Evolutionary conservation across 2,113 vertebrate genomes (phyloP), one percentile per base, ranked within the genome.

Genomic region (Nothobranchius furzeri): DNA sequence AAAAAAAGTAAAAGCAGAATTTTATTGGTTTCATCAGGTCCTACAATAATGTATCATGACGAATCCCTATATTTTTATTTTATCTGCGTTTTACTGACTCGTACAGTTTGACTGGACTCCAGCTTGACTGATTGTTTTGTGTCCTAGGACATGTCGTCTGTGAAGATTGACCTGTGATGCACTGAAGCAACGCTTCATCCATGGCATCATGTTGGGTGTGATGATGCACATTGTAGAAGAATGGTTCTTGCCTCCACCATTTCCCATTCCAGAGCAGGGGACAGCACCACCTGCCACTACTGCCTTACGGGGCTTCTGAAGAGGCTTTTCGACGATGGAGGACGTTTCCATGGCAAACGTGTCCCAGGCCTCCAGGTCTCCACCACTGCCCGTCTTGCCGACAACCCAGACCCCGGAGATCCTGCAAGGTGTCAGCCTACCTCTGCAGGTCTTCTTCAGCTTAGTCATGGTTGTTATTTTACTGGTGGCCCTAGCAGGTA

Each of bases 401-500:
- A 60, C 90, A 1, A 79, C 84, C 11, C 82, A 88, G 25, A 58
- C 89, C 0, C 90, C 88, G 64, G 87, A 91, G 75, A 85, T 70
- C 82, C 89, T 85, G 70, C 90, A 78, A 61, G 94, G 94, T 68
- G 78, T 98, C 46, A 87, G 88, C 89, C 81, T 96, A 59, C 94
- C 97, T 46, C 93, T 99, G 51, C 97, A 96, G 92, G 92, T 98
- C 58, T 93, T 98, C 85, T 95, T 98, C 74, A 94, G 95, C 75
- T 84, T 93, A 60, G 75, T 92, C 61, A 96, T 98, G 93, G 93
- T 94, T 64, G 94, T 92, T 87, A 95, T 98, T 78, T 83, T 97
- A 2, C 88, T 95, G 64, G 86, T 97, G 83, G 95, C 98, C 36
- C 94, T 99, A 76, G 83, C 97, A 36, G 98, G 98, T 11, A 99